Evolutionary conservation across 2,888 invertebrate genomes (phyloP).

Genomic region (Adineta ricciae): DNA sequence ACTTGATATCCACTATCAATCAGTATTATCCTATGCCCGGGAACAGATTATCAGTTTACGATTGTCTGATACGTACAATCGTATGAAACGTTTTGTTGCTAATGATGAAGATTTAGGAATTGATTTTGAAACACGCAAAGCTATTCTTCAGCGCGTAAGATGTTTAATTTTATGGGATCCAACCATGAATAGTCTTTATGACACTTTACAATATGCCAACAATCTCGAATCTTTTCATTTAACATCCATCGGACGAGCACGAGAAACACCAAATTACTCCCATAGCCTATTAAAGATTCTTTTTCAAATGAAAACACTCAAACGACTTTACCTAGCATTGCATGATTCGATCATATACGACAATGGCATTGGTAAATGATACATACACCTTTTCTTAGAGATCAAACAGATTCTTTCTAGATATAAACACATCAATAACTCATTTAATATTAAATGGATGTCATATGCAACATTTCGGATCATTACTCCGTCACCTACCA

Average conservation of each 20-base stretch:
- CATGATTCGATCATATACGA: neutral
- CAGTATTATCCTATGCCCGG: neutral
- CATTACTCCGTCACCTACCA: neutral
- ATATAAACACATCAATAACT: neutral
- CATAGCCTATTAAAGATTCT: neutral
- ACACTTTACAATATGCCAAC: neutral
- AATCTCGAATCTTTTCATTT: neutral
- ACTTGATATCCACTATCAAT: neutral
- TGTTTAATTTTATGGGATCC: constrained; percentile 1
- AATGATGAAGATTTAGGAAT: neutral
- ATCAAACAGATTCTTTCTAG: neutral
- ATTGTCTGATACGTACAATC: constrained; percentile 7
- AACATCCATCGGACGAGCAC: neutral
- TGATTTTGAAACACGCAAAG: neutral
- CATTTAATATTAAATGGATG: neutral
- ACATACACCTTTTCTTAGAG: too few relatives aligned
- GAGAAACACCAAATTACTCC: neutral
- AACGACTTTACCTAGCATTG: neutral
- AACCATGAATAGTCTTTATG: neutral
- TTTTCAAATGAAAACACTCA: neutral
- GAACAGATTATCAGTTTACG: neutral
- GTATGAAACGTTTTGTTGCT: neutral
- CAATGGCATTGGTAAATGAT: neutral
- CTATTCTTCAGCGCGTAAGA: neutral
- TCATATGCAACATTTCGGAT: neutral